phyloP scores from a whole-genome alignment of 2,797 vertebrate genomes.

The Rhyacichthys aspro region DNA sequence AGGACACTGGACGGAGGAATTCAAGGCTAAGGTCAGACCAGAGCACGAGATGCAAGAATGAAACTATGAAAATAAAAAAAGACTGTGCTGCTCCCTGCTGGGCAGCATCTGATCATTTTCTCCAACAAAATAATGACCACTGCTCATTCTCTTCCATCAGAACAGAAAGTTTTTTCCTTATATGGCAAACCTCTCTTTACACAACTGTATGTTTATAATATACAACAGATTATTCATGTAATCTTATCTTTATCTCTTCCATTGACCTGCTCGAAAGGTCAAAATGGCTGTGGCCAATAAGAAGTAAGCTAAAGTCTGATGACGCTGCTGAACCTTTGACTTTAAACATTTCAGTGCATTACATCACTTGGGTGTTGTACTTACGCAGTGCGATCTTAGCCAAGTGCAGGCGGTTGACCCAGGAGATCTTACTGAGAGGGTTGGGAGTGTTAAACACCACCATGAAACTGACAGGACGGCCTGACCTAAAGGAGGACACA shows the following conservation, averaged over 20 bases:
- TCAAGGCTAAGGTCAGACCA: slow-evolving; percentile 22
- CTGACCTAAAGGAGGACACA: slow-evolving; percentile 79
- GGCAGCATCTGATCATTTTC: slow-evolving; percentile 32
- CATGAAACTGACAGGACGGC: slow-evolving; percentile 93
- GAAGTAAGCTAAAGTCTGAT: slow-evolving; percentile 35
- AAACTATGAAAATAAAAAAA: slow-evolving; percentile 27
- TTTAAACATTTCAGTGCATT: slow-evolving; percentile 58
- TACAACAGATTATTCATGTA: not conserved
- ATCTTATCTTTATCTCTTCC: not conserved
- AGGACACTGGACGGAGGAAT: slow-evolving; percentile 4
- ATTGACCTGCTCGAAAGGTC: not conserved
- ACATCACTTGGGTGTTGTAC: slow-evolving; percentile 60
- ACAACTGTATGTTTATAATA: not conserved
- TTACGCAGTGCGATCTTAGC: slow-evolving; percentile 88
- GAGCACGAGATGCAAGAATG: slow-evolving; percentile 25
- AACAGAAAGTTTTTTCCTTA: not conserved
- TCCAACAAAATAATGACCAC: slow-evolving; percentile 19
- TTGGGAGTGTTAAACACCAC: slow-evolving; percentile 95
- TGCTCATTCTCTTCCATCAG: slow-evolving; percentile 2
- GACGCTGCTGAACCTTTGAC: slow-evolving; percentile 33
- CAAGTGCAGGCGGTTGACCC: slow-evolving; percentile 94
- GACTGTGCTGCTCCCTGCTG: slow-evolving; percentile 67
- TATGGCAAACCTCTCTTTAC: not conserved
- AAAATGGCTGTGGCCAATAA: slow-evolving; percentile 27
- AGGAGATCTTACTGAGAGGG: slow-evolving; percentile 94